phyloP scores from a whole-genome alignment of 2,888 invertebrate genomes.

The Punctoribates punctum region DNA sequence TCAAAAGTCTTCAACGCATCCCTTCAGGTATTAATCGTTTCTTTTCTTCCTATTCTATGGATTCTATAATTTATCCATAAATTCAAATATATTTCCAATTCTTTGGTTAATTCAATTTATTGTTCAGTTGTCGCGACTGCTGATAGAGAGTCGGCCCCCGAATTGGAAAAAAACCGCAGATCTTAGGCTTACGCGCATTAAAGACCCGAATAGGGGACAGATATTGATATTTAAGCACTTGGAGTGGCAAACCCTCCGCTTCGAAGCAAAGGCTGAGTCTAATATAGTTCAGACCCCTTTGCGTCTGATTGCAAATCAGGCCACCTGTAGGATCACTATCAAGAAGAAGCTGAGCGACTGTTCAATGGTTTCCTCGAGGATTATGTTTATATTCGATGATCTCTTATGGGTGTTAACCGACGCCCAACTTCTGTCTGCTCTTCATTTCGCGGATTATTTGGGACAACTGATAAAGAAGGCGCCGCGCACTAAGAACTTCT shows the following conservation, averaged over 20 bases:
- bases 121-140: conserved; percentile 77
- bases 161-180: conserved; percentile 76
- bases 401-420: conserved; percentile 95
- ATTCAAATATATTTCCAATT: too few species aligned
- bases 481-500: conserved; percentile 54
- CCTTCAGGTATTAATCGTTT: conserved; percentile 69
- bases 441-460: conserved; percentile 81
- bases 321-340: conserved; percentile 88
- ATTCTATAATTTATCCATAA: too few species aligned
- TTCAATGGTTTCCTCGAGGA: conserved; percentile 81
- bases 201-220: conserved; percentile 81
- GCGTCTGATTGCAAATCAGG: conserved; percentile 85
- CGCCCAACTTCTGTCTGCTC: conserved; percentile 87
- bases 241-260: conserved; percentile 93
- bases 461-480: conserved; percentile 75
- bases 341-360: conserved; percentile 91
- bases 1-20: conserved; percentile 93
- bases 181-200: conserved; percentile 82
- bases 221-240: conserved; percentile 91
- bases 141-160: conserved; percentile 89
- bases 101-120: conserved; percentile 48
- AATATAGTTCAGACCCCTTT: conserved; percentile 72
- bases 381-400: conserved; percentile 89
- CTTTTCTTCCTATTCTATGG: not conserved
- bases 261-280: conserved; percentile 66